Evolutionary conservation across 2,797 vertebrate species (phyloP).

Genomic region (Echeneis naucrates): DNA sequence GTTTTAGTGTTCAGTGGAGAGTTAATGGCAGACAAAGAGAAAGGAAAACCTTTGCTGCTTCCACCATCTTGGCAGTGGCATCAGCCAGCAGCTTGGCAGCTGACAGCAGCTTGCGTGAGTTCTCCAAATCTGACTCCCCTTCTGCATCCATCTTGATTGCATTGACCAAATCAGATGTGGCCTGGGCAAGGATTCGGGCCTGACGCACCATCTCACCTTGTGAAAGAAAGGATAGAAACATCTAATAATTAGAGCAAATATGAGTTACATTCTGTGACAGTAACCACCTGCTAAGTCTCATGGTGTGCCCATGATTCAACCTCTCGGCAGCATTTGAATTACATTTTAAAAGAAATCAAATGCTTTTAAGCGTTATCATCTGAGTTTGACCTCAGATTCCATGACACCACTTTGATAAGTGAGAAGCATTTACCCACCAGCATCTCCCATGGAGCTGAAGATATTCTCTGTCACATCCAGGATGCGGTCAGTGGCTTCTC

Average conservation of each 20-base stretch:
- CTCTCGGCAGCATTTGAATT: neutral
- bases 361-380: neutral
- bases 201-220: slow-evolving; percentile 99
- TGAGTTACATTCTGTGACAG: no score
- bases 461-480: slow-evolving; percentile 98
- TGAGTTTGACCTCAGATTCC: neutral
- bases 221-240: neutral
- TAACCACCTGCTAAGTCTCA: neutral
- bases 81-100: slow-evolving; percentile 97
- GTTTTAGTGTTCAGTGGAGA: neutral
- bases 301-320: neutral
- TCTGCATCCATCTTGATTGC: slow-evolving; percentile 98
- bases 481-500: slow-evolving; percentile 97
- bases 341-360: neutral
- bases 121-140: slow-evolving; percentile 95
- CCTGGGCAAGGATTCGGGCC: slow-evolving; percentile 96
- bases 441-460: slow-evolving; percentile 99
- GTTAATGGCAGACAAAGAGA: neutral
- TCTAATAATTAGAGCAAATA: no score
- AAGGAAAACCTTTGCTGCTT: slow-evolving; percentile 93
- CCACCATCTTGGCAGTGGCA: slow-evolving; percentile 98
- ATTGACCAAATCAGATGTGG: slow-evolving; percentile 96
- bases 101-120: slow-evolving; percentile 95
- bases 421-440: slow-evolving; percentile 83
- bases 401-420: neutral